These are phyloP conservation scores for Poeciliopsis infans DNA, from an alignment of 2,797 vertebrate genomes.

Conservation along the genomic window DNA sequence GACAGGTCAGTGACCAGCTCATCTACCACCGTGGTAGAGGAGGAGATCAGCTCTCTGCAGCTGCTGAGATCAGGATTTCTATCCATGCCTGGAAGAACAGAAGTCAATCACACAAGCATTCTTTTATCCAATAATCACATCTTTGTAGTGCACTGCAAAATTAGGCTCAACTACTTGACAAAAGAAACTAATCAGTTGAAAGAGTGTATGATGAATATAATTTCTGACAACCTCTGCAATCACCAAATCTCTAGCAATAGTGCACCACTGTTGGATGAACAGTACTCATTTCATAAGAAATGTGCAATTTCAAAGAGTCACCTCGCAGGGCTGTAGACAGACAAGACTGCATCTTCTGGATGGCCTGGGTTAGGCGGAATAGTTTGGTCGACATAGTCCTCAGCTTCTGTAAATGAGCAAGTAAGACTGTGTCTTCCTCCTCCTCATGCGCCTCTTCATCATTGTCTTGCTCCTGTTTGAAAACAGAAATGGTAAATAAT, in stretches of 20 bases:
- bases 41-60: conserved; percentile 73
- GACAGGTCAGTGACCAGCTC: conserved; percentile 64
- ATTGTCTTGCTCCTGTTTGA: conserved; percentile 74
- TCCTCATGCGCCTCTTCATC: conserved; percentile 46
- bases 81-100: conserved; percentile 62
- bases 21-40: conserved; percentile 70
- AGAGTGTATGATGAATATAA: background rate
- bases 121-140: background rate
- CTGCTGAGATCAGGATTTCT: conserved; percentile 47
- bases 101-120: background rate
- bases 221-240: background rate
- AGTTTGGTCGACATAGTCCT: conserved; percentile 73
- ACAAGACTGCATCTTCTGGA: conserved; percentile 77
- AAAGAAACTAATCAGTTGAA: background rate
- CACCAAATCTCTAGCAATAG: background rate
- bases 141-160: background rate
- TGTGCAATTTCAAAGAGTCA: conserved; percentile 54
- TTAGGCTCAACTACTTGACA: background rate
- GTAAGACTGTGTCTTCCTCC: conserved; percentile 40
- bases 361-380: conserved; percentile 82
- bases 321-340: conserved; percentile 81
- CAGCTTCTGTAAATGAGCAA: conserved; percentile 68
- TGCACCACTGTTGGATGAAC: background rate
- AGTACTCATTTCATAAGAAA: background rate
- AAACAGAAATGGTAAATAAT: conserved; percentile 28